Conservation (phyloP, 2,113 vertebrate genomes). For the Loxodonta africana region DNA sequence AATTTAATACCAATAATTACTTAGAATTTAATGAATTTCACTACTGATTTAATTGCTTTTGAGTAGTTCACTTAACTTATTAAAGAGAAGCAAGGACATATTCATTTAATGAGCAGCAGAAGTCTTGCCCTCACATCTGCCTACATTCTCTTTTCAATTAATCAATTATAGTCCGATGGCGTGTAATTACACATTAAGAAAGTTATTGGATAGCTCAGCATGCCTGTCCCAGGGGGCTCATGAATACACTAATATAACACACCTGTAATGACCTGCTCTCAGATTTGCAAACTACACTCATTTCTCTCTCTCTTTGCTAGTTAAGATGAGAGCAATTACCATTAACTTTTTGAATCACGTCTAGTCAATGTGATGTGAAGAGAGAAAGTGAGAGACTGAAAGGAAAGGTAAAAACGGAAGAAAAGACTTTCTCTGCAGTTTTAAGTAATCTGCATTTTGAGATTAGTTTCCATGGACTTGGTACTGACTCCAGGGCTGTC, state of each 20-base stretch:
- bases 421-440: constrained; percentile 61
- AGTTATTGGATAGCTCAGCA: constrained; percentile 91
- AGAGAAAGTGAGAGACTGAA: constrained; percentile 65
- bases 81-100: constrained; percentile 90
- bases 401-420: constrained; percentile 35
- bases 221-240: constrained; percentile 88
- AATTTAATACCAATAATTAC: constrained; percentile 90
- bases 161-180: constrained; percentile 91
- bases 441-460: constrained; percentile 82
- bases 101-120: constrained; percentile 90
- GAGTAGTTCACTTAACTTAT: constrained; percentile 91
- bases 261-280: constrained; percentile 91
- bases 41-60: constrained; percentile 90
- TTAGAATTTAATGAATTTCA: constrained; percentile 92
- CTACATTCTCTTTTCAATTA: constrained; percentile 92
- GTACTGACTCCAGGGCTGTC: background rate
- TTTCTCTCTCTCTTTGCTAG: constrained; percentile 86
- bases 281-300: constrained; percentile 88
- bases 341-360: constrained; percentile 89
- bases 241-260: constrained; percentile 91
- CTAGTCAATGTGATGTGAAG: constrained; percentile 84
- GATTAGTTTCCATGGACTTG: constrained; percentile 60
- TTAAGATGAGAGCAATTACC: constrained; percentile 89
- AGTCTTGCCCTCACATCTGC: constrained; percentile 90
- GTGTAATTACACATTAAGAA: constrained; percentile 92